A percentile compares a stretch with the other conserved stretches of the same genome.
Conservation (phyloP, 2,113 vertebrate genomes). For the Desmodus rotundus region DNA sequence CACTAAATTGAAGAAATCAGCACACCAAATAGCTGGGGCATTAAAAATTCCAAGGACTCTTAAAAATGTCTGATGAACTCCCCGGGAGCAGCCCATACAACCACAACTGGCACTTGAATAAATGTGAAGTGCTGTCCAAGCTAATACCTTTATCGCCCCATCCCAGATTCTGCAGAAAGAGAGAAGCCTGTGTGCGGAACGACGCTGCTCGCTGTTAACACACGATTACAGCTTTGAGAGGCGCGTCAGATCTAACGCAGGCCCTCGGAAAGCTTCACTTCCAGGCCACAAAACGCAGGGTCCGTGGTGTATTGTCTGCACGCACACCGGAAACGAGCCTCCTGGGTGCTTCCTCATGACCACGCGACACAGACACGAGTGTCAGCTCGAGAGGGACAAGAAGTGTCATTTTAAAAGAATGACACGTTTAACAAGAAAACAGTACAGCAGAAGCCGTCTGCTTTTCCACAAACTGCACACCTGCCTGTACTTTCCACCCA, state of each 20-base stretch:
- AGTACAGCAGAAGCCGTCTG: background rate
- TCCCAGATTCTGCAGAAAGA: background rate
- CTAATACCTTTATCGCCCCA: background rate
- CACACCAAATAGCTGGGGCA: slow-evolving; percentile 10
- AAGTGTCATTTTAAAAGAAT: background rate
- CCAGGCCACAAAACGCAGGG: background rate
- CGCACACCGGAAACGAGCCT: background rate
- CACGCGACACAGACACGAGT: background rate
- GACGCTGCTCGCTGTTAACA: background rate
- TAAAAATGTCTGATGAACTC: background rate
- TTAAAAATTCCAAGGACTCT: slow-evolving; percentile 60
- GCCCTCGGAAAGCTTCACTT: background rate
- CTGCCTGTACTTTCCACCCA: background rate
- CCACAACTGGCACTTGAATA: background rate
- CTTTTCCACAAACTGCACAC: background rate
- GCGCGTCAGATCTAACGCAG: background rate
- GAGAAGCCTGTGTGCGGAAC: background rate
- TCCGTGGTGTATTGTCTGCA: background rate
- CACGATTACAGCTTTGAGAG: background rate
- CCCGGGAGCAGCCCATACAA: background rate
- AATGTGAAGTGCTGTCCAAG: background rate
- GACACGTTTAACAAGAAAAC: background rate
- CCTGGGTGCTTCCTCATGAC: background rate
- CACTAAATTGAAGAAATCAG: slow-evolving; percentile 59
- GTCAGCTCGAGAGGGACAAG: background rate